phyloP scores from a whole-genome alignment of 2,797 vertebrate species.

The Alfaro cultratus region DNA sequence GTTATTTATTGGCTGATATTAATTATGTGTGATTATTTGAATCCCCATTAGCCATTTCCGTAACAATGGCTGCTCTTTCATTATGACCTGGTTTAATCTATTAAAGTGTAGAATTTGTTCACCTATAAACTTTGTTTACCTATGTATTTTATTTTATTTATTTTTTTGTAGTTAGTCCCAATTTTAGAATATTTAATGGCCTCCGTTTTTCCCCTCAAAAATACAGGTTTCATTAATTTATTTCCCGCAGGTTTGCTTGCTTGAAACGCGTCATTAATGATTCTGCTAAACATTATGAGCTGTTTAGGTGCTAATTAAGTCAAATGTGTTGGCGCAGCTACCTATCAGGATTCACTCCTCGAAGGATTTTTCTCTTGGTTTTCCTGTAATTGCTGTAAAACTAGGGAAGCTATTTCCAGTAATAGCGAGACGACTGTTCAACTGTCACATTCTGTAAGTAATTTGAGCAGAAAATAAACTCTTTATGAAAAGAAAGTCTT shows the following conservation, averaged over 20 bases:
- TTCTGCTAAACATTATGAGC: background rate
- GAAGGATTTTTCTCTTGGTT: background rate
- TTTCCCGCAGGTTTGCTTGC: too few species aligned
- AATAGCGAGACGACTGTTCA: background rate
- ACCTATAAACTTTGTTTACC: background rate
- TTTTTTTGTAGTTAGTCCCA: background rate
- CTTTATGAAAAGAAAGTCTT: background rate
- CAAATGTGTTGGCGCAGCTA: background rate
- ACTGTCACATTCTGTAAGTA: background rate
- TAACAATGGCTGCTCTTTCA: too few species aligned
- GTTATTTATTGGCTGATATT: background rate
- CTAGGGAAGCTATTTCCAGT: background rate
- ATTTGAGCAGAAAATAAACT: background rate
- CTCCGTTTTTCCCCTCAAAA: background rate
- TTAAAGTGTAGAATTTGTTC: too few species aligned
- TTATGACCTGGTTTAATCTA: background rate
- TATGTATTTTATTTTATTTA: background rate
- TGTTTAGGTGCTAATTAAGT: background rate
- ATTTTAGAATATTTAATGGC: background rate
- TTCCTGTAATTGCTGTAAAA: background rate
- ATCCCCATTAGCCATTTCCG: too few species aligned
- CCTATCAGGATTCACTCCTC: background rate
- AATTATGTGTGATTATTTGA: background rate
- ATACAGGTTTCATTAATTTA: background rate
- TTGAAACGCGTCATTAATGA: background rate